Conservation (phyloP, 2,888 invertebrate genomes). For the Plebejus melissa region DNA sequence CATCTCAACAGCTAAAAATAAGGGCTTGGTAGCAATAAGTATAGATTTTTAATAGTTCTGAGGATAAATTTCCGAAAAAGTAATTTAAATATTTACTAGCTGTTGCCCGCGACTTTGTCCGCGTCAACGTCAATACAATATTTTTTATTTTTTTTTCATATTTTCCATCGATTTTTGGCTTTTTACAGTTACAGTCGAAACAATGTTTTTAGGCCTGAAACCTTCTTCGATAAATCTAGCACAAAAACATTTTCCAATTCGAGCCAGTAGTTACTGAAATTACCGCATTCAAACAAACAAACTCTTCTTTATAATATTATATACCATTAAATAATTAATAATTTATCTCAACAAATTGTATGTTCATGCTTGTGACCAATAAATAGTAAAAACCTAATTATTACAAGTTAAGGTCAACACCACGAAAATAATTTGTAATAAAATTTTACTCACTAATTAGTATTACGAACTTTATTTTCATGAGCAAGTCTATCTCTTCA, state of each 20-base stretch:
- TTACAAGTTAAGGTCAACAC: slow-evolving; percentile 2
- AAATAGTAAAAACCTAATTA: slow-evolving; percentile 3
- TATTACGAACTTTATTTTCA: not conserved
- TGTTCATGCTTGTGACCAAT: not conserved
- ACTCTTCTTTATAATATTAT: not conserved
- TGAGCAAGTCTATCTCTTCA: slow-evolving; percentile 3
- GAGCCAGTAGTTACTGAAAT: not conserved
- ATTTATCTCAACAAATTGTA: not conserved
- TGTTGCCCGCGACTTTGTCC: no score
- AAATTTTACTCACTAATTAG: not conserved
- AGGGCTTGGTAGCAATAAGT: no score
- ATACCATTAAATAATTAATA: not conserved
- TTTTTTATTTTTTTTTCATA: no score
- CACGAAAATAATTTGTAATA: not conserved
- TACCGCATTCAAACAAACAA: not conserved
- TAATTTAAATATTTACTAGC: no score
- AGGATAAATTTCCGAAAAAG: no score
- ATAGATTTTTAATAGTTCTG: no score
- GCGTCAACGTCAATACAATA: no score
- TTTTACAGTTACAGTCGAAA: no score
- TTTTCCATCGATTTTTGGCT: no score
- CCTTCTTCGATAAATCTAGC: no score
- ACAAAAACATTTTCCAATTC: not conserved
- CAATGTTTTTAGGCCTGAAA: no score
- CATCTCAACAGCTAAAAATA: no score